A percentile compares a stretch with the other conserved stretches of the same genome.
Evolutionary conservation across 2,113 vertebrate genomes (phyloP).

Genomic region (Corythornis madagascariensis): DNA sequence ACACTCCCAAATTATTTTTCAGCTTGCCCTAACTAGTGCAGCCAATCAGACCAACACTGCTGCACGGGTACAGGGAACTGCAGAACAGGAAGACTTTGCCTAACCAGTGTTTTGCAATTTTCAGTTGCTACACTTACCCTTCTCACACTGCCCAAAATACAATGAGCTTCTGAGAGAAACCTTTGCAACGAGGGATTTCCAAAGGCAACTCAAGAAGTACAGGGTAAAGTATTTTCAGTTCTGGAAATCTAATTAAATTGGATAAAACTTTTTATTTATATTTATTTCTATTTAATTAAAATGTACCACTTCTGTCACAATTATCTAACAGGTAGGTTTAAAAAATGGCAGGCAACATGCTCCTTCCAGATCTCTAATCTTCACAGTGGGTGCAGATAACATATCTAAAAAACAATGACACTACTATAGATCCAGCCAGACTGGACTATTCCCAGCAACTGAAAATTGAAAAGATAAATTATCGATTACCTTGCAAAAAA

Average conservation of each 20-base stretch:
- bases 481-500: neutral
- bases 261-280: neutral
- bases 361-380: neutral
- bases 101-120: slow-evolving; percentile 28
- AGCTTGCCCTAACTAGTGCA: slow-evolving; percentile 3
- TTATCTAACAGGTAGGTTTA: neutral
- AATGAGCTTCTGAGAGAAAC: slow-evolving; percentile 55
- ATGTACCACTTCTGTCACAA: neutral
- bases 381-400: neutral
- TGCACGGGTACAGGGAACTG: neutral
- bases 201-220: slow-evolving; percentile 47
- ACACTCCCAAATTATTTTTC: neutral
- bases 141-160: slow-evolving; percentile 61
- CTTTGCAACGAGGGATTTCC: slow-evolving; percentile 25
- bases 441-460: neutral
- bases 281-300: neutral
- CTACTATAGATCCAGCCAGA: neutral
- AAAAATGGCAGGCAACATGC: neutral
- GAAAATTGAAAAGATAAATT: neutral
- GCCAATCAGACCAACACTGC: neutral
- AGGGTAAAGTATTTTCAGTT: slow-evolving; percentile 52
- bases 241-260: neutral
- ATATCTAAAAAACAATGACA: neutral
- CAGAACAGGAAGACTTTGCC: neutral
- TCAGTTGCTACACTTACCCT: slow-evolving; percentile 65